Evolutionary conservation across 2,113 vertebrate genomes (phyloP), one percentile per base, ranked within the genome.

Genomic region (Jaculus jaculus): DNA sequence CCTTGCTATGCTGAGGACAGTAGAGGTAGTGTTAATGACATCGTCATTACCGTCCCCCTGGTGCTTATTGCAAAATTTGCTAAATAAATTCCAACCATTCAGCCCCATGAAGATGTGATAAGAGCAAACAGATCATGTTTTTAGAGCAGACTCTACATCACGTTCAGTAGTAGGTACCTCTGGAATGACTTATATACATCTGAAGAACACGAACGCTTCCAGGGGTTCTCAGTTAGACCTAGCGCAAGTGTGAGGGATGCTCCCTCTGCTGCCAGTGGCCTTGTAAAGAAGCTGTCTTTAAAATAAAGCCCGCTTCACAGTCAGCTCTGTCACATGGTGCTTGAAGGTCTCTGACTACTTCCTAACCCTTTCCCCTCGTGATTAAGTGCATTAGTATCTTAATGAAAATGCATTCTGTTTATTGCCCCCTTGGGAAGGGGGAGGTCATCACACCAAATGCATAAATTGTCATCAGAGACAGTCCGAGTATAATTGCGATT

Each of bases 391-490:
- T 98, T 98, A 98, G 98, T 98, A 98, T 98, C 98, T 98, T 98
- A 98, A 98, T 98, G 98, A 98, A 98, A 98, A 98, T 98, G 98
- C 98, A 98, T 98, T 98, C 98, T 98, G 97, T 98, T 98, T 98
- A 98, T 98, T 98, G 97, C 88, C 97, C 98, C 98, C 98, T 96
- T 96, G 98, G 98, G 98, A 98, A 97, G 95, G 85, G 96, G 97
- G 97, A 98, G 98, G 98, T 98, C 98, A 98, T 96, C 97, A 94
- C 98, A 98, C 97, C 97, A 98, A 98, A 98, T 97, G 98, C 98
- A 98, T 98, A 98, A 98, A 98, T 98, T 98, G 98, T 97, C 98
- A 98, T 98, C 97, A 97, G 98, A 98, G 98, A 98, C 95, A 96
- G 97, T 98, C 97, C 58, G 11, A 97, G 98, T 97, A 97, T 98